Conservation (phyloP, 1,140 invertebrate species). For the Tachypleus tridentatus region DNA sequence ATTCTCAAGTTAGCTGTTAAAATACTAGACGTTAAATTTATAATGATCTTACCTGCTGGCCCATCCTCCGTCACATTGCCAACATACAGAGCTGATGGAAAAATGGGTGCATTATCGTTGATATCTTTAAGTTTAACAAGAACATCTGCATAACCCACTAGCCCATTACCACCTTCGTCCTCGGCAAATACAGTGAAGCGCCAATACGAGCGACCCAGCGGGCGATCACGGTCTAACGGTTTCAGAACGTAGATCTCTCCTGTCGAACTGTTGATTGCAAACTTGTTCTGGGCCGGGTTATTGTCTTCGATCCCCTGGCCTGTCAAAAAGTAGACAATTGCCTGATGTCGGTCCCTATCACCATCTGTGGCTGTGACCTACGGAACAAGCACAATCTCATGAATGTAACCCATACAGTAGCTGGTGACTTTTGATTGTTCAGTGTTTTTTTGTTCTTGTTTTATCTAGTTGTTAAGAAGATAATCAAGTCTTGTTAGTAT, state of each 20-base stretch:
- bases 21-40: too few relatives aligned
- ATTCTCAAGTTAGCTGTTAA: too few relatives aligned
- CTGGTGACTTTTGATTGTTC: too few relatives aligned
- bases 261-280: conserved; percentile 86
- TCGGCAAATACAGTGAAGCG: conserved; percentile 95
- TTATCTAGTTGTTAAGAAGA: too few relatives aligned
- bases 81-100: conserved; percentile 77
- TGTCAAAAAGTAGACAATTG: conserved; percentile 92
- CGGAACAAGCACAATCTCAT: background rate
- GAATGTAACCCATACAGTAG: too few relatives aligned
- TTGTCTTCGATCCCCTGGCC: conserved; percentile 89
- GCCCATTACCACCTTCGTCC: conserved; percentile 87
- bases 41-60: conserved; percentile 55
- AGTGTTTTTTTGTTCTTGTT: too few relatives aligned
- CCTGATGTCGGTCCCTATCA: conserved; percentile 83
- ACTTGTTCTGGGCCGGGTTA: conserved; percentile 86
- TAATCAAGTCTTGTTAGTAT: too few relatives aligned
- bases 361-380: conserved; percentile 91
- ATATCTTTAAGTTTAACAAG: conserved; percentile 95
- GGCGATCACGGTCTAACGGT: conserved; percentile 91
- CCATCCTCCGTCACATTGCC: conserved; percentile 93
- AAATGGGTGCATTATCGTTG: conserved; percentile 95
- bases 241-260: conserved; percentile 71
- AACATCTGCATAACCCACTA: conserved; percentile 96
- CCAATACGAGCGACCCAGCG: conserved; percentile 90